Evolutionary conservation across 2,797 vertebrate species (phyloP).

Genomic region (Hemibagrus guttatus): DNA sequence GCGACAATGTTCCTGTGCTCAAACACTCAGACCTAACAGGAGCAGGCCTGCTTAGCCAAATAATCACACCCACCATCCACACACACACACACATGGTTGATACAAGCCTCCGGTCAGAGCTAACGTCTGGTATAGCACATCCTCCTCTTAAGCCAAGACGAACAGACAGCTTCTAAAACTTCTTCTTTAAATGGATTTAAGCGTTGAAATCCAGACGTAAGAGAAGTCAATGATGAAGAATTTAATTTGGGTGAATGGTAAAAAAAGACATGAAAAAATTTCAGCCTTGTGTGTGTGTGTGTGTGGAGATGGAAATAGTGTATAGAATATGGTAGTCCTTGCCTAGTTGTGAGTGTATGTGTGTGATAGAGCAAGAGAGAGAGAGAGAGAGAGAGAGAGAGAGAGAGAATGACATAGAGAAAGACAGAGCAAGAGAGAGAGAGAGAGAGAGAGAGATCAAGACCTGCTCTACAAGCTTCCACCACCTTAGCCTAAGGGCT

Average conservation of each 20-base stretch:
- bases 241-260: background rate
- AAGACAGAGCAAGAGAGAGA: no score
- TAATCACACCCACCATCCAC: background rate
- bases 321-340: background rate
- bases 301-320: background rate
- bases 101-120: background rate
- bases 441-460: background rate
- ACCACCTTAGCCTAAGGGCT: constrained; percentile 46
- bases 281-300: background rate
- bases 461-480: constrained; percentile 30
- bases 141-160: background rate
- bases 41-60: constrained; percentile 1
- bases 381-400: background rate
- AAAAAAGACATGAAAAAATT: background rate
- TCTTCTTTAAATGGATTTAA: background rate
- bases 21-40: background rate
- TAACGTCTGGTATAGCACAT: background rate
- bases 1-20: background rate
- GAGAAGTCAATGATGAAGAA: background rate
- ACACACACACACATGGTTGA: background rate
- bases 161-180: background rate
- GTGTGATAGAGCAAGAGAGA: background rate
- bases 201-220: background rate
- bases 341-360: background rate
- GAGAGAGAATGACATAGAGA: no score